Evolutionary conservation across 2,888 invertebrate species (phyloP).

Genomic region (Noctua comes): DNA sequence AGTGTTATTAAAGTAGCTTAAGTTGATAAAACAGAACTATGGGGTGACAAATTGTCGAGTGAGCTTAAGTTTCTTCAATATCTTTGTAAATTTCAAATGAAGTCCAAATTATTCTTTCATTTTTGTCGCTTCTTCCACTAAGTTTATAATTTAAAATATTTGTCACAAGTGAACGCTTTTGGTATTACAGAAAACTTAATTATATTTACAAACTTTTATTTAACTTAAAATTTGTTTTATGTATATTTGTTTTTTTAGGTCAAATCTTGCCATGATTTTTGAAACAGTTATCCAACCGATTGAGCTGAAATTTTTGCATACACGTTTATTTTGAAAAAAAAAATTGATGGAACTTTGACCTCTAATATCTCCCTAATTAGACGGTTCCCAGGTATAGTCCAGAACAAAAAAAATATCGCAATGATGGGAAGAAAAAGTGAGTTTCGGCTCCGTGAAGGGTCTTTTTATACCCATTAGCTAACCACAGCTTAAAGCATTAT

Average conservation of each 20-base stretch:
- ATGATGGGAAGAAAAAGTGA: background rate
- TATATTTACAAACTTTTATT: too few relatives aligned
- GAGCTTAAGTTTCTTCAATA: constrained; percentile 1
- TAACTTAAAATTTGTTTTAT: too few relatives aligned
- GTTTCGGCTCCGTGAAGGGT: background rate
- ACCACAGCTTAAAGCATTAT: constrained; percentile 4
- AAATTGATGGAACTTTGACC: background rate
- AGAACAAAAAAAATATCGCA: background rate
- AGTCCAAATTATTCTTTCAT: background rate
- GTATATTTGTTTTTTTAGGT: too few relatives aligned
- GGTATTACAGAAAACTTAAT: background rate
- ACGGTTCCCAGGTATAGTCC: too few relatives aligned
- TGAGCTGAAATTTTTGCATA: too few relatives aligned
- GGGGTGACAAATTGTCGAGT: constrained; percentile 3
- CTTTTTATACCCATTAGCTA: background rate
- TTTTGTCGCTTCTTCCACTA: background rate
- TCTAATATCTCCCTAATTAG: background rate
- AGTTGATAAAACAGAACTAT: background rate
- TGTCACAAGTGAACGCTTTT: background rate
- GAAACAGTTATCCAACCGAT: too few relatives aligned
- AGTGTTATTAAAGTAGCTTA: constrained; percentile 3
- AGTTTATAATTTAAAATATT: background rate
- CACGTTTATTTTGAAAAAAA: background rate
- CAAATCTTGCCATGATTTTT: too few relatives aligned
- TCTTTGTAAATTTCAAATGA: constrained; percentile 3